A percentile compares a stretch with the other conserved stretches of the same genome.
Conservation (phyloP, 2,797 vertebrate species). For the Lagocephalus sceleratus region DNA sequence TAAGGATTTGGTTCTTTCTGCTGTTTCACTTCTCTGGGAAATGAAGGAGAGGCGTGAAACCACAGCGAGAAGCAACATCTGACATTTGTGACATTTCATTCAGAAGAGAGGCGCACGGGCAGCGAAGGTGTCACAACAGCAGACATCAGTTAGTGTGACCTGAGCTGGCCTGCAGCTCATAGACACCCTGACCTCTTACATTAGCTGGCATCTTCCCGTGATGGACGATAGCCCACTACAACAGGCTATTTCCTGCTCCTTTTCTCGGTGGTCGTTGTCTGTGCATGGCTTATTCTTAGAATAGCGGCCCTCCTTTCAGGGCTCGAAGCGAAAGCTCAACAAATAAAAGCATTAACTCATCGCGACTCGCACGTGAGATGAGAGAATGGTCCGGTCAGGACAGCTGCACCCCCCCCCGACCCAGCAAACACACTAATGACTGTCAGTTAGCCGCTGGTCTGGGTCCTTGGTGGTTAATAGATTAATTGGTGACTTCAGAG, state of each 20-base stretch:
- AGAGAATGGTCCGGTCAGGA: conserved; percentile 33
- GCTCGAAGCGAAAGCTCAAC: conserved; percentile 32
- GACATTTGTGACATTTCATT: conserved; percentile 1
- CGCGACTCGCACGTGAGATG: conserved; percentile 44
- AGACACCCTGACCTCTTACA: conserved; percentile 19
- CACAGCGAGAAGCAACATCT: conserved; percentile 7
- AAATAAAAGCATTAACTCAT: conserved; percentile 47
- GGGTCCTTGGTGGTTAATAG: conserved; percentile 69
- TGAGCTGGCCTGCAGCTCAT: conserved; percentile 4
- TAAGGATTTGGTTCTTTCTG: no score
- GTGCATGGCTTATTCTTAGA: conserved; percentile 18
- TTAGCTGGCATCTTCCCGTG: conserved; percentile 10
- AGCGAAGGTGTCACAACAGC: conserved; percentile 12
- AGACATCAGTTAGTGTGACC: conserved; percentile 11
- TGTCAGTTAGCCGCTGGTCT: conserved; percentile 57
- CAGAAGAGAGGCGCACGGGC: neutral
- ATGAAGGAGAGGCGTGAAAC: neutral
- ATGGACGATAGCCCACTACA: neutral
- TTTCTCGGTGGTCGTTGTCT: conserved; percentile 12
- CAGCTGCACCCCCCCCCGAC: conserved; percentile 32
- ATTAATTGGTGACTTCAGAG: conserved; percentile 75
- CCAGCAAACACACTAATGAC: conserved; percentile 49
- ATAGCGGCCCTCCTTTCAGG: conserved; percentile 29
- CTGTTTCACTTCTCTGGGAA: neutral
- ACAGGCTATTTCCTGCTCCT: conserved; percentile 1